Evolutionary conservation across 2,113 vertebrate species (phyloP).

Genomic region (Raja brachyura): DNA sequence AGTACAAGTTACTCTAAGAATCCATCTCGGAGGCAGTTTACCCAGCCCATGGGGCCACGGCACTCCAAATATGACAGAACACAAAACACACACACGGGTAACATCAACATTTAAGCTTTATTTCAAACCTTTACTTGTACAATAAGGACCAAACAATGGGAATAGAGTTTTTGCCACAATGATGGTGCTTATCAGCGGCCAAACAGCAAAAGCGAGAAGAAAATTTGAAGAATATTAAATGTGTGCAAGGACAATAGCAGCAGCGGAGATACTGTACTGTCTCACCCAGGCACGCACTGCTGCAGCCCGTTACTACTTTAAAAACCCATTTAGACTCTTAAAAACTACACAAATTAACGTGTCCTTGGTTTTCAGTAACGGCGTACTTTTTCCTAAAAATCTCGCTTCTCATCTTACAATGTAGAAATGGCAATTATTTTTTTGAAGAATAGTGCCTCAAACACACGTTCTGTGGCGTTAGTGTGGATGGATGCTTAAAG

Average conservation of each 20-base stretch:
- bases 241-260: conserved; percentile 30
- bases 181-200: conserved; percentile 17
- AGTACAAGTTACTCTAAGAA: too few relatives aligned
- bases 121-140: conserved; percentile 37
- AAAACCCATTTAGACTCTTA: conserved; percentile 11
- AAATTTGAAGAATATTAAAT: conserved; percentile 19
- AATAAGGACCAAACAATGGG: conserved; percentile 33
- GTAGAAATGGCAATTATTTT: neutral
- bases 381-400: neutral
- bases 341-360: neutral
- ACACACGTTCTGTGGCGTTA: neutral
- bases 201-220: conserved; percentile 33
- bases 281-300: conserved; percentile 18
- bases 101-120: conserved; percentile 35
- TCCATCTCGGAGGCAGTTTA: too few relatives aligned
- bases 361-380: conserved; percentile 19
- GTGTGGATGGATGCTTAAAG: neutral
- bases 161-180: neutral
- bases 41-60: neutral
- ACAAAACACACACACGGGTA: neutral
- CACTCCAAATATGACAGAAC: neutral
- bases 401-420: conserved; percentile 10
- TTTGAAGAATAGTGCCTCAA: neutral
- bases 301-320: conserved; percentile 9
- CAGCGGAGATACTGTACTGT: conserved; percentile 17